A percentile compares a stretch with the other conserved stretches of the same genome.
Evolutionary conservation across 2,888 invertebrate genomes (phyloP).

Genomic region (Tachina lurida): DNA sequence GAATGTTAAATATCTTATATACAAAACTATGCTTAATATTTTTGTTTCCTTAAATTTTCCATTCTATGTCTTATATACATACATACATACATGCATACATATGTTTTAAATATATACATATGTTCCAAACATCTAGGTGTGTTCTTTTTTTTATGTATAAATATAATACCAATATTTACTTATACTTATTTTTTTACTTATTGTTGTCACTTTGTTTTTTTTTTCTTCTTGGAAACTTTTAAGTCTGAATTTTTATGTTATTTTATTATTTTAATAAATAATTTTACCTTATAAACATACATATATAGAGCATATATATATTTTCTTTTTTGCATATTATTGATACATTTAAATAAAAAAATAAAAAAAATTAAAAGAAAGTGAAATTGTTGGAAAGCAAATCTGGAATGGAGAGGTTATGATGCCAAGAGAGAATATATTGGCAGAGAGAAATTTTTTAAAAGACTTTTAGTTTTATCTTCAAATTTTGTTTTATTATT

Average conservation of each 20-base stretch:
- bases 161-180: too few species aligned
- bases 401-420: not conserved
- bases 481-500: slow-evolving; percentile 44
- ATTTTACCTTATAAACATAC: not conserved
- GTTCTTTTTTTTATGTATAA: too few species aligned
- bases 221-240: slow-evolving; percentile 50
- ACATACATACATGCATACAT: not conserved
- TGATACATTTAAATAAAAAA: not conserved
- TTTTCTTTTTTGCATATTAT: slow-evolving; percentile 28
- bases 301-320: not conserved
- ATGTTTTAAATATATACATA: not conserved
- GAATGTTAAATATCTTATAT: not conserved
- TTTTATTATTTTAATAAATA: slow-evolving; percentile 23
- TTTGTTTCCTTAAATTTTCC: not conserved
- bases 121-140: too few species aligned
- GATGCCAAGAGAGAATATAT: slow-evolving; percentile 4
- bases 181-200: slow-evolving; percentile 12
- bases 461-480: slow-evolving; percentile 65
- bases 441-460: slow-evolving; percentile 57
- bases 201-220: slow-evolving; percentile 37
- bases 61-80: slow-evolving; percentile 2
- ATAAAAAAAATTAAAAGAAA: not conserved
- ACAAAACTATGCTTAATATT: not conserved
- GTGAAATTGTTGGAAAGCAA: not conserved
- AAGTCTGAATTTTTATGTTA: slow-evolving; percentile 65